Percentiles rank a stretch among this genome's conserved stretches.
phyloP scores from a whole-genome alignment of 2,888 invertebrate species.

The Drosophila hamatofila region DNA sequence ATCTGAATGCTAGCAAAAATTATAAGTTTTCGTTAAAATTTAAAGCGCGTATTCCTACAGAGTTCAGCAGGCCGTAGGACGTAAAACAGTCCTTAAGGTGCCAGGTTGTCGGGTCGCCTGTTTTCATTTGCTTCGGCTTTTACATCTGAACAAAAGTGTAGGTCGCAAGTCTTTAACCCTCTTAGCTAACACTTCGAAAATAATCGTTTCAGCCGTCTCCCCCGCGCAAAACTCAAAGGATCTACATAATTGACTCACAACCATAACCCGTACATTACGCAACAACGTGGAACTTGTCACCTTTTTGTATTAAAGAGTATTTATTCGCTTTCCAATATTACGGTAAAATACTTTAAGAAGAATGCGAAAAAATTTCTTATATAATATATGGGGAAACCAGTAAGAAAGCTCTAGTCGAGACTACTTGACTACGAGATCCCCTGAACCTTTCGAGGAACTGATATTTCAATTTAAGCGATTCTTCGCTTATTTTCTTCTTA shows the following conservation, averaged over 20 bases:
- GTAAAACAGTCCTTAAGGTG: constrained; percentile 2
- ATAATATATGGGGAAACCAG: too few relatives aligned
- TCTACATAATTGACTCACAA: constrained; percentile 77
- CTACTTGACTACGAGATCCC: too few relatives aligned
- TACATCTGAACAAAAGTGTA: constrained; percentile 7
- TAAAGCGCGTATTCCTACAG: neutral
- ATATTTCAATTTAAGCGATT: too few relatives aligned
- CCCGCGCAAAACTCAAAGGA: constrained; percentile 74
- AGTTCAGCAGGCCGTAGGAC: constrained; percentile 33
- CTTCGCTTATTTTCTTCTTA: too few relatives aligned
- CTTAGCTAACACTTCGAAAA: too few relatives aligned
- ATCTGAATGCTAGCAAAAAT: too few relatives aligned
- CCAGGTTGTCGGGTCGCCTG: constrained; percentile 4
- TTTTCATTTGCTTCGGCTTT: constrained; percentile 13
- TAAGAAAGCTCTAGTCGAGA: too few relatives aligned
- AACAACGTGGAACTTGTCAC: constrained; percentile 49
- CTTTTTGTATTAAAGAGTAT: constrained; percentile 25
- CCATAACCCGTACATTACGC: too few relatives aligned
- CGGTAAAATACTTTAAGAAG: constrained; percentile 53
- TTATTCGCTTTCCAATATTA: too few relatives aligned
- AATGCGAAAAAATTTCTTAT: constrained; percentile 26
- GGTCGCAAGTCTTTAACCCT: neutral
- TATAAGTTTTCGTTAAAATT: too few relatives aligned
- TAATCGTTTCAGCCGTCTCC: neutral
- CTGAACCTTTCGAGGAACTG: too few relatives aligned